These are phyloP conservation scores for Achlya flavicornis DNA, from an alignment of 2,888 invertebrate genomes.

Conservation along the genomic window DNA sequence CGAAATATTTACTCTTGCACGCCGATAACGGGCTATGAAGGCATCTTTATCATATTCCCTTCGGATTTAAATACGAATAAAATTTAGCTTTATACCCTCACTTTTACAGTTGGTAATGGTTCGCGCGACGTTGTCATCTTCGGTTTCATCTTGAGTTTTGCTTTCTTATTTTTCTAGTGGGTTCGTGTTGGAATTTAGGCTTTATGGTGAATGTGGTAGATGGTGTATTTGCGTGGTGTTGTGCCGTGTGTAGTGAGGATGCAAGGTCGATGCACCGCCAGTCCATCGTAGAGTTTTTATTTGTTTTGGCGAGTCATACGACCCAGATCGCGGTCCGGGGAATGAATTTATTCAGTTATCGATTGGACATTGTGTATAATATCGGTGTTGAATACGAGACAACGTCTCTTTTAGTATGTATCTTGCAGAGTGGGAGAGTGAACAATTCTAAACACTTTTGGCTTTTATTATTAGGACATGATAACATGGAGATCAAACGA, in stretches of 20 bases:
- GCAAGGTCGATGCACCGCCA: conserved; percentile 80
- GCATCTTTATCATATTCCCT: conserved; percentile 72
- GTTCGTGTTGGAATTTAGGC: conserved; percentile 49
- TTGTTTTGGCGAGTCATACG: conserved; percentile 81
- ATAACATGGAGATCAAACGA: too few species aligned
- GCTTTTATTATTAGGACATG: not conserved
- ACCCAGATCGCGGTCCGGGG: conserved; percentile 76
- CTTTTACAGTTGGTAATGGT: conserved; percentile 52
- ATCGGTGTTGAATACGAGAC: conserved; percentile 56
- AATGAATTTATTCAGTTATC: conserved; percentile 83
- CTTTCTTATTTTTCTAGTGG: conserved; percentile 77
- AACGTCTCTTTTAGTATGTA: conserved; percentile 23
- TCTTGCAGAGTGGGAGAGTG: not conserved
- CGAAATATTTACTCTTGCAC: conserved; percentile 76
- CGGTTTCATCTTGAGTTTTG: conserved; percentile 79
- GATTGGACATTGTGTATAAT: conserved; percentile 78
- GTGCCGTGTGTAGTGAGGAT: conserved; percentile 51
- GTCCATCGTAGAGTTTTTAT: conserved; percentile 81
- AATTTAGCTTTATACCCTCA: conserved; percentile 22
- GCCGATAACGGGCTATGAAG: conserved; percentile 77
- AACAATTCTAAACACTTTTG: not conserved
- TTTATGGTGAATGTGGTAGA: conserved; percentile 47
- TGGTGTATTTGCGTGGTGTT: conserved; percentile 38
- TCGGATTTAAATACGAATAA: conserved; percentile 32
- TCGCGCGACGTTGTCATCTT: conserved; percentile 60